These are phyloP conservation scores for Hippopotamyrus pictus DNA, from an alignment of 2,797 vertebrate genomes.

Conservation along the genomic window DNA sequence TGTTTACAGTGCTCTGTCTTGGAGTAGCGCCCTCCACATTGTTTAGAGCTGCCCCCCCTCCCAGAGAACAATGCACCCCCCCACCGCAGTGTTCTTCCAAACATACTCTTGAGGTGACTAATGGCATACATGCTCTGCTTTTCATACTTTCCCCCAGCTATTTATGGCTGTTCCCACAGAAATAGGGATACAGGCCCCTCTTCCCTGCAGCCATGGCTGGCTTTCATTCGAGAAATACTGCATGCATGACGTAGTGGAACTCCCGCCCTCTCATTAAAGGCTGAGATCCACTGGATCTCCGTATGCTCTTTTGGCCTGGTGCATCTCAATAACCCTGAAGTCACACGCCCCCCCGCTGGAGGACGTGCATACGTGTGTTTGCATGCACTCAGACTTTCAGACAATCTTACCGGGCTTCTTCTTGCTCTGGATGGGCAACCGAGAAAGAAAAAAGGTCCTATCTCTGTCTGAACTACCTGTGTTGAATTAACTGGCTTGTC, in stretches of 20 bases:
- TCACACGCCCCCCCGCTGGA: not conserved
- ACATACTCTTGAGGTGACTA: conserved; percentile 24
- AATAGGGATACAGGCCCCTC: not conserved
- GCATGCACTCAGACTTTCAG: conserved; percentile 4
- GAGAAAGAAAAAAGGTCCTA: conserved; percentile 38
- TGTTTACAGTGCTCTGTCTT: conserved; percentile 60
- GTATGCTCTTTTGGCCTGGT: not conserved
- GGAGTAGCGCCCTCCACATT: conserved; percentile 49
- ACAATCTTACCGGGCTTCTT: conserved; percentile 28
- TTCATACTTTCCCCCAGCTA: conserved; percentile 15
- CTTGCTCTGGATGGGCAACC: conserved; percentile 34
- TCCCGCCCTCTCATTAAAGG: not conserved
- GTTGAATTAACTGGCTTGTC: conserved; percentile 57
- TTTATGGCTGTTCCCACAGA: conserved; percentile 14
- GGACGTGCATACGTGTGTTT: not conserved
- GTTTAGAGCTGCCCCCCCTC: conserved; percentile 40
- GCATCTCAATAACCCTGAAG: not conserved
- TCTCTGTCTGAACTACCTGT: conserved; percentile 50
- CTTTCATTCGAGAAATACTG: conserved; percentile 4
- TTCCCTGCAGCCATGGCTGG: not conserved
- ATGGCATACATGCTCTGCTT: conserved; percentile 36
- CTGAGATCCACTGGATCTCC: not conserved
- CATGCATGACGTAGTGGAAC: not conserved
- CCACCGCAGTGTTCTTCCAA: conserved; percentile 36
- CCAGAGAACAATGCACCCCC: conserved; percentile 55